Conservation (phyloP, 92 coral and sea anemone genomes). For the Paragorgia papillata region DNA sequence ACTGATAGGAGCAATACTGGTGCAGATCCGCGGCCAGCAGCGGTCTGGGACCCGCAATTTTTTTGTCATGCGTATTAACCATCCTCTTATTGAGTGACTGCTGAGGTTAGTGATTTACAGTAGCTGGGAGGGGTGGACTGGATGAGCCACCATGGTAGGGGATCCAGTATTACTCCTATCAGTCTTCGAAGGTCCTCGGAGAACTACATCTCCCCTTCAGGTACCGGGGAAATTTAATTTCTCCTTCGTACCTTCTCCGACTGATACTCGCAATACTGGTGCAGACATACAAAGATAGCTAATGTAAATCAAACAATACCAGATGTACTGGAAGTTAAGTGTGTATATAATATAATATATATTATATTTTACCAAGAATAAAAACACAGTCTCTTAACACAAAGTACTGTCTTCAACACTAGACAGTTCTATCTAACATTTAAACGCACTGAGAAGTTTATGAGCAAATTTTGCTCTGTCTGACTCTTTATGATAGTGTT, state of each 20-base stretch:
- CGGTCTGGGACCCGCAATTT: conserved; percentile 17
- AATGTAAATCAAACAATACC: conserved; percentile 1
- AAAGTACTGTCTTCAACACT: background rate
- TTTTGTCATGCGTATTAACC: conserved; percentile 33
- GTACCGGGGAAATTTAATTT: conserved; percentile 21
- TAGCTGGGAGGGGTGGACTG: conserved; percentile 29
- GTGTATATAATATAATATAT: background rate
- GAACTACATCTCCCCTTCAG: conserved; percentile 36
- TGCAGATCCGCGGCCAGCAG: conserved; percentile 37
- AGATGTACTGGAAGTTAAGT: background rate
- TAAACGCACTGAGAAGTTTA: background rate
- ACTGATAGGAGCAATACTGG: conserved; percentile 63
- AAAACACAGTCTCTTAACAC: background rate
- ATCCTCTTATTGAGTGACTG: conserved; percentile 40
- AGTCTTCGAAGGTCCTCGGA: conserved; percentile 29
- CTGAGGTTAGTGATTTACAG: conserved; percentile 35
- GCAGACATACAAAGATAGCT: conserved; percentile 36
- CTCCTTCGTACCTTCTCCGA: conserved; percentile 39
- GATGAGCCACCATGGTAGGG: conserved; percentile 17
- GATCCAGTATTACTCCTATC: conserved; percentile 29
- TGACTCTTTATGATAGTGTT: conserved; percentile 4
- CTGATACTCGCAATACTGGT: conserved; percentile 45
- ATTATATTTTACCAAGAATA: background rate
- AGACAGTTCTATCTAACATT: background rate
- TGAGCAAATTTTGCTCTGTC: conserved; percentile 15